Evolutionary conservation across 2,888 invertebrate genomes (phyloP).

Genomic region (Acronicta leporina): DNA sequence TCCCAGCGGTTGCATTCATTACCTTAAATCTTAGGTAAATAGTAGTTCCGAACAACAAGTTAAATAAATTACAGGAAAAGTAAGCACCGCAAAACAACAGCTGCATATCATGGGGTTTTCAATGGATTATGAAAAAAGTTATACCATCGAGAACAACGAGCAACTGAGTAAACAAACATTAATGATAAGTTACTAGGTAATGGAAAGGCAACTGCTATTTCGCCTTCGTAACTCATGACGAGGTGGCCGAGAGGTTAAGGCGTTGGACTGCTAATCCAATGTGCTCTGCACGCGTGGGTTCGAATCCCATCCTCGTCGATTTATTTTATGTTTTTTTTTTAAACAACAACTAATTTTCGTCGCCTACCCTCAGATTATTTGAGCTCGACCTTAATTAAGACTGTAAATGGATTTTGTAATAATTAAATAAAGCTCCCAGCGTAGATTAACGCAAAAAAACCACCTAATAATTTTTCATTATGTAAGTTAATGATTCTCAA

Average conservation of each 20-base stretch:
- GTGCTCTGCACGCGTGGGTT: conserved; percentile 96
- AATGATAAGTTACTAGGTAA: conserved; percentile 14
- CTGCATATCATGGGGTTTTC: conserved; percentile 57
- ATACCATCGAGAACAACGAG: conserved; percentile 20
- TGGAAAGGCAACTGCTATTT: conserved; percentile 27
- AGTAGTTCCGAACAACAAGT: conserved; percentile 57
- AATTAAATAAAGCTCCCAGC: conserved; percentile 40
- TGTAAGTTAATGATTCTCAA: conserved; percentile 35
- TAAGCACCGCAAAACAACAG: conserved; percentile 50
- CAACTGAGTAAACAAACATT: conserved; percentile 45
- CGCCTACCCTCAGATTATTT: conserved; percentile 15
- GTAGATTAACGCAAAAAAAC: conserved; percentile 41
- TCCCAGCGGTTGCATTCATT: conserved; percentile 21
- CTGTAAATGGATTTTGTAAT: conserved; percentile 49
- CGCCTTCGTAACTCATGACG: conserved; percentile 78
- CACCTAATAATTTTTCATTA: conserved; percentile 32
- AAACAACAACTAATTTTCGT: conserved; percentile 4
- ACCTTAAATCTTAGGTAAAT: conserved; percentile 41
- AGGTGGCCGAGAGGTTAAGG: conserved; percentile 96
- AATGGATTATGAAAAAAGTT: conserved; percentile 59
- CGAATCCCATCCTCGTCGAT: conserved; percentile 94
- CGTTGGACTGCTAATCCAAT: conserved; percentile 96
- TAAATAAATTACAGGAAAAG: conserved; percentile 52
- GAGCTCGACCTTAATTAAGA: conserved; percentile 48
- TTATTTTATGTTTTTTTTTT: conserved; percentile 24